These are phyloP conservation scores for Drosophila basisetae DNA, from an alignment of 2,888 invertebrate genomes.

Conservation along the genomic window DNA sequence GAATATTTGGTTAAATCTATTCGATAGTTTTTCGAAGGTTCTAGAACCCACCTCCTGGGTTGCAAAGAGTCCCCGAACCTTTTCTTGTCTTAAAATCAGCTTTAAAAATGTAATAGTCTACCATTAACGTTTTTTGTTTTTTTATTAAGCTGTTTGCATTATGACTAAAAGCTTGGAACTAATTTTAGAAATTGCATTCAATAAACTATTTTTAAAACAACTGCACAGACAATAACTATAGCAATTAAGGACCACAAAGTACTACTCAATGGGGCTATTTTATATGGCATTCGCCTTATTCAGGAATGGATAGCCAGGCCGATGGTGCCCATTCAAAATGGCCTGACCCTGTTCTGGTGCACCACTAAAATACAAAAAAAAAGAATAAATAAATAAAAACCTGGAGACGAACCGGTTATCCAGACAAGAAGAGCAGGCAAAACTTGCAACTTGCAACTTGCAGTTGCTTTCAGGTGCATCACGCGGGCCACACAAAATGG, in stretches of 20 bases:
- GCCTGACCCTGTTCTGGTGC: constrained; percentile 78
- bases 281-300: constrained; percentile 36
- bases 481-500: constrained; percentile 47
- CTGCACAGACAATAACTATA: not conserved
- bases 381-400: constrained; percentile 19
- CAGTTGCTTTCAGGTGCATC: constrained; percentile 65
- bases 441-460: constrained; percentile 42
- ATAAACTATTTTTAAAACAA: constrained; percentile 19
- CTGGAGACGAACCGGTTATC: constrained; percentile 60
- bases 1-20: not conserved
- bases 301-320: constrained; percentile 45
- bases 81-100: not conserved
- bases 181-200: constrained; percentile 13
- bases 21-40: not conserved
- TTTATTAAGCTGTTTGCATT: not conserved
- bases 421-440: constrained; percentile 24
- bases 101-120: not conserved
- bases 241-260: constrained; percentile 7
- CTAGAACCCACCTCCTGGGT: not conserved
- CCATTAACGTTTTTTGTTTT: not conserved
- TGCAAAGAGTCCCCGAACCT: not conserved
- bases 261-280: constrained; percentile 30
- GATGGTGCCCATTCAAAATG: constrained; percentile 64
- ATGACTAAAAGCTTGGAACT: constrained; percentile 4
- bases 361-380: constrained; percentile 37